Evolutionary conservation across 2,113 vertebrate genomes (phyloP), one percentile per base, ranked within the genome.

Genomic region (Python bivittatus): DNA sequence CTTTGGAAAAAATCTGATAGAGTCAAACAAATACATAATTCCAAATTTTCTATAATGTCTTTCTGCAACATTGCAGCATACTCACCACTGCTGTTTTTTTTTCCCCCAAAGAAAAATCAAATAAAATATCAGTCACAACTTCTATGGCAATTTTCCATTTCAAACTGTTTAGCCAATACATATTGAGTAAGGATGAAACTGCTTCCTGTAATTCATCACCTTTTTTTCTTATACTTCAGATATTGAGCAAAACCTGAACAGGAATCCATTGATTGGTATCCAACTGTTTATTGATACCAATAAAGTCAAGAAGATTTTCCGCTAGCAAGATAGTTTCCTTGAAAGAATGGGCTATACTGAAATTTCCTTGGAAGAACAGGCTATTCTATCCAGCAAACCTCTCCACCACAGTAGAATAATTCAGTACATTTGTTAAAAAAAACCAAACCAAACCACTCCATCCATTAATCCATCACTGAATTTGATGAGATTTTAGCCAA

Each of bases 281-380:
- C 93, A 38, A 22, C 92, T 68, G n/a, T 79, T 94, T 87, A 95
- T 86, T 22, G 90, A 44, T 29, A 86, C 13, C 38, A 96, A n/a
- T 93, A 57, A 91, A 94, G 86, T 88, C 38, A 42, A 95, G 84
- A 92, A 94, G 48, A 88, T 93, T 91, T 89, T 92, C 91, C 92
- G 58, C 56, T 42, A 92, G 27, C 0, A 8, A 61, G 57, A 42
- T 1, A 89, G 92, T 83, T 86, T 90, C 88, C 42, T 29, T 1
- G 54, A 93, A 52, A 64, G 93, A 92, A 22, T 84, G 27, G 6
- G 52, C 5, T 44, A 5, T 44, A 44, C 44, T 44, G 44, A 44
- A 44, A 44, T 3, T 44, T 44, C 44, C 44, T 44, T 61, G 44
- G 64, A 64, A 15, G n/a, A 23, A 1, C 79, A 91, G n/a, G 38